Base-by-base conservation (phyloP, 2,797 vertebrate genomes). In the Dendrocincla tyrannina region DNA sequence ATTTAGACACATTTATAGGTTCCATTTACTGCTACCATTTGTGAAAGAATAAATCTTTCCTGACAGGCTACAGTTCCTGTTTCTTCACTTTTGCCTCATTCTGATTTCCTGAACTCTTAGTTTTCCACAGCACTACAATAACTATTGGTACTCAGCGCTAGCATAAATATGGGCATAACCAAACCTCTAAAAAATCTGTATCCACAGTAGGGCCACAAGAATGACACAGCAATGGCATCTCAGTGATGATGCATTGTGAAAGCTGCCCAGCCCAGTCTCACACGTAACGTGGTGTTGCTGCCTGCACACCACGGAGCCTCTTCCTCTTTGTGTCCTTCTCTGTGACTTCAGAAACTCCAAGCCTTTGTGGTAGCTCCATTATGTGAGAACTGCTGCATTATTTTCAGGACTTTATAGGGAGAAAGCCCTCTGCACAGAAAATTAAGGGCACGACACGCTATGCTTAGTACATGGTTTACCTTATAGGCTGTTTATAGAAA, bases 271-370 rank as follows among this genome's bases (percentile, higher is more conserved):
- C 17, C 19, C 33, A 2, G 23, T 68, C 42, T 56, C 1, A 0
- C 1, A 0, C 7, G 5, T 23, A 23, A 53, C 0, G 1, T 11
- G 46, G 7, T 47, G 6, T 20, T n/a, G 16, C 35, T 44, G 64
- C 20, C 32, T 47, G 24, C 7, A 1, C 28, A 1, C 12, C 27
- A 6, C 15, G 8, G 52, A 20, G 11, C 5, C 9, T 18, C 12
- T 59, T 76, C 69, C 13, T 59, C 24, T 1, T 2, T 11, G 15
- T 3, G 0, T 13, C n/a, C 75, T 66, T 42, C 41, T 70, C 28
- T 4, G 1, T 24, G 81, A n/a, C 27, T 72, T 81, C 47, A 41
- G 33, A 67, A 41, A 4, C 59, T 41, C 22, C n/a, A 25, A 28
- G 17, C 30, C 27, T 8, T 66, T 3, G 0, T 23, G 23, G 15